A percentile compares a stretch with the other conserved stretches of the same genome.
Conservation (phyloP, 2,888 invertebrate species). For the Lasioglossum morio region DNA sequence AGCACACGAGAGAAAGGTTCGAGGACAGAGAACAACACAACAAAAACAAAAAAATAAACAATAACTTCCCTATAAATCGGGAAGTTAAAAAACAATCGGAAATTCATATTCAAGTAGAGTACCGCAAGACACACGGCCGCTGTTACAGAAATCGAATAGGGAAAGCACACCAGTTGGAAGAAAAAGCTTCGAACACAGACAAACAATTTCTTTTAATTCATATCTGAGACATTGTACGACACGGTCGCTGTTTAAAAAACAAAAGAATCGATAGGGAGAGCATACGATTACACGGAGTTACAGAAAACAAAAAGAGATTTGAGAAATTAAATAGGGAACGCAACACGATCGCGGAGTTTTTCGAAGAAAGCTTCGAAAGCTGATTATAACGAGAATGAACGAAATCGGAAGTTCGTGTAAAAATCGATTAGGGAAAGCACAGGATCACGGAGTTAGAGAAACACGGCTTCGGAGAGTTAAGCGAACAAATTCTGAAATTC, state of each 20-base stretch:
- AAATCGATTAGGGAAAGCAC: neutral
- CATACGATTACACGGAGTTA: too few species aligned
- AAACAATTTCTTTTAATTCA: too few species aligned
- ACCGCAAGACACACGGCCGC: neutral
- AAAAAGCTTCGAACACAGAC: neutral
- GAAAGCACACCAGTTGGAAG: neutral
- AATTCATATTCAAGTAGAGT: neutral
- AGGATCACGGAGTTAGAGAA: neutral
- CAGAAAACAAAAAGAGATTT: too few species aligned
- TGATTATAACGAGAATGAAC: too few species aligned
- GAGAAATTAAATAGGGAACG: too few species aligned
- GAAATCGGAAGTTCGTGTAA: too few species aligned
- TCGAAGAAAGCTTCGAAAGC: too few species aligned
- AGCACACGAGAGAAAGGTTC: neutral
- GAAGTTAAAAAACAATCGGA: neutral
- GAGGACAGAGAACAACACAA: neutral
- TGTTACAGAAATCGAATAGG: neutral
- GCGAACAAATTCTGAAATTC: constrained; percentile 28
- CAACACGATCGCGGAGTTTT: neutral
- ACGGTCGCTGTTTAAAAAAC: too few species aligned
- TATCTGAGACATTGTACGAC: too few species aligned
- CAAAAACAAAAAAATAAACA: too few species aligned
- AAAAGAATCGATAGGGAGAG: too few species aligned
- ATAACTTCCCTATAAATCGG: too few species aligned
- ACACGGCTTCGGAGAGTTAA: neutral